Percentiles rank a stretch among this genome's conserved stretches.
Conservation (phyloP, 2,113 vertebrate genomes). For the Oryzias melastigma region DNA sequence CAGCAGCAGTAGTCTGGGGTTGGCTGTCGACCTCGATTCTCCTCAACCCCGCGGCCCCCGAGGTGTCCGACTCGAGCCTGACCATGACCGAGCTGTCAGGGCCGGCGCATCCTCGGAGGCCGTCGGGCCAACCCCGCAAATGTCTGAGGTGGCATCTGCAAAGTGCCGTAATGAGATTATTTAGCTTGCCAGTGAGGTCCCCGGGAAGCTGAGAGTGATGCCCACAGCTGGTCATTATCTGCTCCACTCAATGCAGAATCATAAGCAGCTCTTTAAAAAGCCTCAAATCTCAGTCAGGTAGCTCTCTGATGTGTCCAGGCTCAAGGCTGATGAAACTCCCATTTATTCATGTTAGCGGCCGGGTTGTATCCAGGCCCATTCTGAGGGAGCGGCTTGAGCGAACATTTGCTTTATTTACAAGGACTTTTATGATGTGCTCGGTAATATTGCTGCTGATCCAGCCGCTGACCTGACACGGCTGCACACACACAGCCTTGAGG, state of each 20-base stretch:
- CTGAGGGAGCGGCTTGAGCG: conserved; percentile 25
- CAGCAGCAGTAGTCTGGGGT: conserved; percentile 9
- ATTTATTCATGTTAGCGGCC: conserved; percentile 44
- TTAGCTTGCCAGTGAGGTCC: conserved; percentile 59
- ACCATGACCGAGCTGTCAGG: conserved; percentile 36
- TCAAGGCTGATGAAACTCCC: conserved; percentile 34
- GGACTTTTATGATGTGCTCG: conserved; percentile 59
- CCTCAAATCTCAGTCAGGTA: conserved; percentile 30
- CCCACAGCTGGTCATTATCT: conserved; percentile 71
- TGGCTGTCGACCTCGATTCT: conserved; percentile 19
- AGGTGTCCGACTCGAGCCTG: conserved; percentile 30
- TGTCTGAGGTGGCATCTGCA: conserved; percentile 70
- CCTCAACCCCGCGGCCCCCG: too few relatives aligned
- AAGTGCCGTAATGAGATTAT: conserved; percentile 68
- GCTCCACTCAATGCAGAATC: conserved; percentile 59
- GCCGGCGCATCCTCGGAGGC: conserved; percentile 32
- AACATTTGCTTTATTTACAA: conserved; percentile 69
- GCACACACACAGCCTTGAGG: conserved; percentile 61
- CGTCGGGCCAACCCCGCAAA: conserved; percentile 42
- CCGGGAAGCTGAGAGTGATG: conserved; percentile 47
- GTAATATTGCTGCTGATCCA: conserved; percentile 50
- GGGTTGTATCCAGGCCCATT: conserved; percentile 34
- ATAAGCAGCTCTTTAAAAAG: conserved; percentile 53
- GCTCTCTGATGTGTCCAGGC: conserved; percentile 4
- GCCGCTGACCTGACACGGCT: conserved; percentile 53